These are phyloP conservation scores for Gallinago nigripennis DNA, from an alignment of 2,797 vertebrate species.

Conservation along the genomic window DNA sequence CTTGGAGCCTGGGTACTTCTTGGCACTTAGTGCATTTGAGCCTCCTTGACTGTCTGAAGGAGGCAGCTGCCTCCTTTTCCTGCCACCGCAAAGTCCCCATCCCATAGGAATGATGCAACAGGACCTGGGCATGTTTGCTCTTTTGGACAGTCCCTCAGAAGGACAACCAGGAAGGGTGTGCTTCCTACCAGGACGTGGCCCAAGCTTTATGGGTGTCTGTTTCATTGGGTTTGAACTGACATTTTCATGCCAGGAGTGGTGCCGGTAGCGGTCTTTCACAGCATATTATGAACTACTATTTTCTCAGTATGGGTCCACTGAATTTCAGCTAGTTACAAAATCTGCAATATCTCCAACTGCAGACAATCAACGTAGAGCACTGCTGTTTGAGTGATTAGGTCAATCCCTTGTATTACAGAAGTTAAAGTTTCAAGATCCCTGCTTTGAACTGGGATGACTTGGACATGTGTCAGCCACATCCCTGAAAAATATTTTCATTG, in stretches of 20 bases:
- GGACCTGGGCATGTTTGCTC: background rate
- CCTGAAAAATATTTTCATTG: background rate
- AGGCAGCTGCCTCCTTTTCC: fast-evolving
- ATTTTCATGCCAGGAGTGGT: background rate
- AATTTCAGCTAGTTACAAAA: background rate
- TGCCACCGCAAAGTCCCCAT: fast-evolving
- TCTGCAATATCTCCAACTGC: background rate
- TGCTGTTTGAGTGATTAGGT: background rate
- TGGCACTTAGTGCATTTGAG: background rate
- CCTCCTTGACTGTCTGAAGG: background rate
- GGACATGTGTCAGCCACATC: background rate
- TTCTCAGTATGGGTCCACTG: background rate
- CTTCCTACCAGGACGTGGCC: background rate
- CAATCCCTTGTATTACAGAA: background rate
- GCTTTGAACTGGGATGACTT: background rate
- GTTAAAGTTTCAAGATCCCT: background rate
- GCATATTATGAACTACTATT: background rate
- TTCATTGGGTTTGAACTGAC: background rate
- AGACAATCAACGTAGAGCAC: background rate
- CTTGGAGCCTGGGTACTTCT: background rate
- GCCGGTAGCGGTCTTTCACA: background rate
- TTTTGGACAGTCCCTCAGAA: background rate
- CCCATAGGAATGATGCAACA: background rate
- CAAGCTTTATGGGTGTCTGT: background rate
- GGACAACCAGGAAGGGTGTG: too few relatives aligned